A percentile compares a stretch with the other conserved stretches of the same genome.
phyloP scores from a whole-genome alignment of 2,113 vertebrate species.

The Ranitomeya imitator region DNA sequence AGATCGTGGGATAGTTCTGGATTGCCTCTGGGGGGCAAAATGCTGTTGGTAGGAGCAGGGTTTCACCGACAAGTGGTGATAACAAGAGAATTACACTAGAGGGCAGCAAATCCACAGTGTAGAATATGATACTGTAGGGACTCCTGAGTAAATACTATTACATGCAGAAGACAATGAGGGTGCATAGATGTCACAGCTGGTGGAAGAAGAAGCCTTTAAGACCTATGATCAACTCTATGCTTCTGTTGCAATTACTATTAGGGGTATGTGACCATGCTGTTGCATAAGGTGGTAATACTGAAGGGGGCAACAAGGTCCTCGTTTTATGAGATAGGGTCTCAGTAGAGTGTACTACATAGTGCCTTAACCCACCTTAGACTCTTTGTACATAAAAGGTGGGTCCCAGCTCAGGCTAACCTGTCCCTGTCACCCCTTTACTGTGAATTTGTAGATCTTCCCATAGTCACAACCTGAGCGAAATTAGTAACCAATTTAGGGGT shows the following conservation, averaged over 20 bases:
- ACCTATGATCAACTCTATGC: background rate
- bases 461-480: too few species aligned
- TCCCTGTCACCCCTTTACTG: background rate
- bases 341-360: background rate
- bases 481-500: too few species aligned
- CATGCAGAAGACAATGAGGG: background rate
- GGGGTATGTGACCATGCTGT: background rate
- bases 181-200: background rate
- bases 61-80: background rate
- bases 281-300: background rate
- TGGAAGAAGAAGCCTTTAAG: background rate
- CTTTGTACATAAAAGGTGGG: background rate
- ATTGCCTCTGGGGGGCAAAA: conserved; percentile 32
- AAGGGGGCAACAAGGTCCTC: background rate
- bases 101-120: conserved; percentile 40
- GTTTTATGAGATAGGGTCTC: background rate
- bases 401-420: background rate
- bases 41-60: background rate
- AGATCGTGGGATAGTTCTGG: background rate
- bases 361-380: background rate
- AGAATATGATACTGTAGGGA: background rate
- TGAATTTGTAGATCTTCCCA: background rate
- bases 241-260: background rate
- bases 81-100: conserved; percentile 28
- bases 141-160: background rate